These are phyloP conservation scores for Brachyptera putata DNA, from an alignment of 2,888 invertebrate species.

Conservation along the genomic window DNA sequence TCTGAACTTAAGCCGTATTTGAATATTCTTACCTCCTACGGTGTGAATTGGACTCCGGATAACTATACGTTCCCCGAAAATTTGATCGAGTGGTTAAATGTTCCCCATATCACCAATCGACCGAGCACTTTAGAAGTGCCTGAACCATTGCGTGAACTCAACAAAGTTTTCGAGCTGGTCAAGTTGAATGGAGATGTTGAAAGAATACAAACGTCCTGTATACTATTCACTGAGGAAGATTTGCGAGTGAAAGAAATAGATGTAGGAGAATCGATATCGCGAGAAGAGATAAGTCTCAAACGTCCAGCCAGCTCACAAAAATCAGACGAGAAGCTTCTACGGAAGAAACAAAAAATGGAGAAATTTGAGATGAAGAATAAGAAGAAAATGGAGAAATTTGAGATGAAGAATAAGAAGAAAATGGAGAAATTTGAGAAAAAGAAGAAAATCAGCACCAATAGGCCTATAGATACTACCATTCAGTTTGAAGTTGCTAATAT, in stretches of 20 bases:
- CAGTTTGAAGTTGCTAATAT: no score
- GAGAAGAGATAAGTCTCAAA: background rate
- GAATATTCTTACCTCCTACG: slow-evolving; percentile 46
- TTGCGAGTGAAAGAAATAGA: background rate
- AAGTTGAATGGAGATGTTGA: background rate
- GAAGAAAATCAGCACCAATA: background rate
- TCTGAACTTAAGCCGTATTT: slow-evolving; percentile 45
- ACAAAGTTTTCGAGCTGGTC: no score
- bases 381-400: background rate
- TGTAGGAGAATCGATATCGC: background rate
- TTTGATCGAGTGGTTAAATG: slow-evolving; percentile 47
- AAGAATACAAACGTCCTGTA: background rate
- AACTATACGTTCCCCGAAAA: slow-evolving; percentile 48
- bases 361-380: background rate
- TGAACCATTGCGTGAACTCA: background rate
- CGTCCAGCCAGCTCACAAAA: background rate
- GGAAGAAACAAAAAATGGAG: background rate
- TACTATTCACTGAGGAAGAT: background rate
- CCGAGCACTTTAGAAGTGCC: background rate
- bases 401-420: background rate
- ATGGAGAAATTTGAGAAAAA: no score
- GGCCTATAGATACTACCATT: no score
- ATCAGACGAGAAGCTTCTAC: background rate
- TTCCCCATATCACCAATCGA: slow-evolving; percentile 9
- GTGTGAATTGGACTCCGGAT: slow-evolving; percentile 49